phyloP scores from a whole-genome alignment of 2,888 invertebrate genomes.

The Leptopilina drosophilae region DNA sequence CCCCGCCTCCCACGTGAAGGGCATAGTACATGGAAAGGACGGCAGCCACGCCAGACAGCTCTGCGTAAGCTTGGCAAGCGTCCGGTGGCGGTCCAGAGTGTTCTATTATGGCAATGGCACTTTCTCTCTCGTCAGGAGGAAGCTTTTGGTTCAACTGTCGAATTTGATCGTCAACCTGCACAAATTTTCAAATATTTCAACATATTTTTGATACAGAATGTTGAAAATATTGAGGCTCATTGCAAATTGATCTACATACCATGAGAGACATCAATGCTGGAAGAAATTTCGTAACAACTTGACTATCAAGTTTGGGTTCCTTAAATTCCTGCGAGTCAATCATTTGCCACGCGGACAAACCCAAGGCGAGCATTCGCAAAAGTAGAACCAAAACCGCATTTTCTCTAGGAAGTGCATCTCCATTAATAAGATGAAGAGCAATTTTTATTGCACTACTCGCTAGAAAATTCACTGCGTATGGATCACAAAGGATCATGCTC shows the following conservation, averaged over 20 bases:
- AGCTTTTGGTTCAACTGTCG: conserved; percentile 89
- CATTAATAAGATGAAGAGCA: conserved; percentile 91
- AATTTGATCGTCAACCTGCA: conserved; percentile 87
- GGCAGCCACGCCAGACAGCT: conserved; percentile 94
- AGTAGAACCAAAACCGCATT: conserved; percentile 93
- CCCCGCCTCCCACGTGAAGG: conserved; percentile 88
- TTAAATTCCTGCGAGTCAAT: conserved; percentile 97
- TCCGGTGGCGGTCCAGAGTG: conserved; percentile 96
- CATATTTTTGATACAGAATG: too few relatives aligned
- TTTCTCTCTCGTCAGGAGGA: conserved; percentile 95
- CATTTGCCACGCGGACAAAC: conserved; percentile 97
- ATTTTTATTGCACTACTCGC: conserved; percentile 96
- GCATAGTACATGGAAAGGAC: conserved; percentile 97
- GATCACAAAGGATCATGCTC: conserved; percentile 98
- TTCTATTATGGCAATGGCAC: conserved; percentile 94
- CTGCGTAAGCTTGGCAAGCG: conserved; percentile 94
- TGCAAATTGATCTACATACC: conserved; percentile 77
- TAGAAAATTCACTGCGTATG: conserved; percentile 96
- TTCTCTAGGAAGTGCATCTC: conserved; percentile 93
- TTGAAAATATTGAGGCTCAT: neutral
- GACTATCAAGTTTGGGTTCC: conserved; percentile 95
- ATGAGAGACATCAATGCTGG: conserved; percentile 96
- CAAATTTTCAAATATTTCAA: conserved; percentile 21
- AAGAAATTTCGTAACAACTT: conserved; percentile 95
- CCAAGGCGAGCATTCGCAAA: conserved; percentile 93